Conservation (phyloP, 2,113 vertebrate species). For the Aspidoscelis tigris region DNA sequence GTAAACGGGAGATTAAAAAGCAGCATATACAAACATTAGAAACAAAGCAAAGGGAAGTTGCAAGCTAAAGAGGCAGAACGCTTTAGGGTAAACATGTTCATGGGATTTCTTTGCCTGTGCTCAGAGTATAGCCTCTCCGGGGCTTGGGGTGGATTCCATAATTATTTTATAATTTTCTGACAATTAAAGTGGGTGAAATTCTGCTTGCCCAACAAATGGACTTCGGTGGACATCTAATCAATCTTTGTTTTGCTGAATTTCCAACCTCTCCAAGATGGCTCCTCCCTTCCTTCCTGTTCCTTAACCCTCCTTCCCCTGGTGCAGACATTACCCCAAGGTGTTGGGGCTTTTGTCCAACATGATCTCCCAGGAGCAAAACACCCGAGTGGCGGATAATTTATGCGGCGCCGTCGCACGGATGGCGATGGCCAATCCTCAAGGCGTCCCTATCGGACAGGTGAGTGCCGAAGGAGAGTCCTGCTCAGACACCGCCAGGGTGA, state of each 20-base stretch:
- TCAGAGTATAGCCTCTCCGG: no score
- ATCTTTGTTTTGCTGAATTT: not conserved
- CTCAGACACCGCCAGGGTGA: fast-evolving
- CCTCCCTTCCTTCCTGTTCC: not conserved
- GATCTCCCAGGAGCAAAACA: constrained; percentile 75
- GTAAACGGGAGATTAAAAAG: no score
- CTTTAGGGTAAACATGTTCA: no score
- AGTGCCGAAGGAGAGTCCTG: not conserved
- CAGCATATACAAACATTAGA: no score
- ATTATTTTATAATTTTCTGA: no score
- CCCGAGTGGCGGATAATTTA: constrained; percentile 81
- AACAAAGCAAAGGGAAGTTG: no score
- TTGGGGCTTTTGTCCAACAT: constrained; percentile 81
- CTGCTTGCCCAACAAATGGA: no score
- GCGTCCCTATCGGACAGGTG: constrained; percentile 82
- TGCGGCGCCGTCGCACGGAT: constrained; percentile 84
- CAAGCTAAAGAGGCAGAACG: no score
- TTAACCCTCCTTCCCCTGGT: not conserved
- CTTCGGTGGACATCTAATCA: not conserved
- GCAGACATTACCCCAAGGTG: constrained; percentile 83
- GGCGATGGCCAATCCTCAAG: constrained; percentile 74
- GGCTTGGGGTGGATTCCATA: no score
- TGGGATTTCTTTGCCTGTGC: no score
- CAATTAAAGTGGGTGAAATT: no score
- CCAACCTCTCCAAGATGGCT: not conserved